Evolutionary conservation across 30 jellyfish, hydroid and myxozoan species (phyloP), one percentile per base, ranked within the genome.

Genomic region (Pelagia noctiluca): DNA sequence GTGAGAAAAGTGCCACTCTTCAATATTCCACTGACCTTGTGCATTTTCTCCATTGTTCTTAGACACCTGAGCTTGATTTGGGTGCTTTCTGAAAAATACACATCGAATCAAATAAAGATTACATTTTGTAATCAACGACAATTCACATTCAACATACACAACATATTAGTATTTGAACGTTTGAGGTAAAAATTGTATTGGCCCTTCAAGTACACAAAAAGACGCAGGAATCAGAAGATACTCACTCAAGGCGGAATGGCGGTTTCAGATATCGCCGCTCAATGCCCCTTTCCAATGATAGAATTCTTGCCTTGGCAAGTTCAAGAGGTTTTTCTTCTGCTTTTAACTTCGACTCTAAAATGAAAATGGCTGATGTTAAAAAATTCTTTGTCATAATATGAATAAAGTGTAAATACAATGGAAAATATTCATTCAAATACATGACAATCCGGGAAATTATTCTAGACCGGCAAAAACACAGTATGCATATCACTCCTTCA

Each of bases 161-260:
- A n/a, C n/a, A n/a, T n/a, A n/a, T n/a, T n/a, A n/a, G n/a, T n/a
- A n/a, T n/a, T n/a, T n/a, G n/a, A n/a, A n/a, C n/a, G n/a, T n/a
- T n/a, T n/a, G 61, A n/a, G 11, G 19, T 47, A 47, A n/a, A 47
- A 47, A 47, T n/a, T 11, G n/a, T n/a, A n/a, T n/a, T n/a, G n/a
- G n/a, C n/a, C n/a, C n/a, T n/a, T n/a, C n/a, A n/a, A n/a, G n/a
- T n/a, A n/a, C n/a, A n/a, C n/a, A n/a, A n/a, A n/a, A n/a, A 21
- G 24, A 63, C 31, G 13, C 10, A 36, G 53, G 7, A 64, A 2
- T 32, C 28, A 25, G 30, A 23, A 50, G 30, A 2, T 1, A 75
- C 96, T 65, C 49, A 87, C 96, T 93, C 98, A 1, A 83, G 63
- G 29, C 98, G 96, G 90, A 93, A 93, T 26, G 98, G 98, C 23